Evolutionary conservation across 2,113 vertebrate species (phyloP).

Genomic region (Synodontis membranacea): DNA sequence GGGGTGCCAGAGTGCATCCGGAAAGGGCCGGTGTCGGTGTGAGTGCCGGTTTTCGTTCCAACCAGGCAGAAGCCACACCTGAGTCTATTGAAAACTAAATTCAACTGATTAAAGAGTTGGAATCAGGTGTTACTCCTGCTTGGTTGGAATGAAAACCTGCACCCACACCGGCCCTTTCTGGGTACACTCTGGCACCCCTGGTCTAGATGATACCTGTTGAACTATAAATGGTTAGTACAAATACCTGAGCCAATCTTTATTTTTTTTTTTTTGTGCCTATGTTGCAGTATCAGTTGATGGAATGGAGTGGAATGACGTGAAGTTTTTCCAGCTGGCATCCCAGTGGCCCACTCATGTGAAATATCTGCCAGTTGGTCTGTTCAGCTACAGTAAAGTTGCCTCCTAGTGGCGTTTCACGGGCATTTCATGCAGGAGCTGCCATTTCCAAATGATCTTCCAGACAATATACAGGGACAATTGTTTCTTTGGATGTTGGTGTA

Average conservation of each 20-base stretch:
- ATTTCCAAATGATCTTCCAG: constrained; percentile 12
- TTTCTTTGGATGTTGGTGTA: not conserved
- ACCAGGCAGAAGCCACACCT: too few species aligned
- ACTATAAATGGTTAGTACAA: not conserved
- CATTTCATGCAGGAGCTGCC: not conserved
- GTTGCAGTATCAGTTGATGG: constrained; percentile 76
- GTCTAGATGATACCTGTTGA: not conserved
- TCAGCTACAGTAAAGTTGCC: constrained; percentile 68
- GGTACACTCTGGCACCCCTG: too few species aligned
- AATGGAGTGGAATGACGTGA: constrained; percentile 79
- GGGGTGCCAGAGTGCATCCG: too few species aligned
- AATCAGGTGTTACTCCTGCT: too few species aligned
- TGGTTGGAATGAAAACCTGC: too few species aligned
- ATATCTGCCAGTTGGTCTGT: constrained; percentile 78
- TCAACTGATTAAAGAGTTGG: too few species aligned
- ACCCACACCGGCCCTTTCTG: too few species aligned
- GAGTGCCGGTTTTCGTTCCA: too few species aligned
- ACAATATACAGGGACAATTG: not conserved
- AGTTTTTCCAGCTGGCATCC: constrained; percentile 63
- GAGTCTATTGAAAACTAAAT: too few species aligned
- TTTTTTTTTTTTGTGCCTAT: not conserved
- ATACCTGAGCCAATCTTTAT: not conserved
- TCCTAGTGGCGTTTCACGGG: constrained; percentile 47
- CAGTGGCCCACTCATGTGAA: constrained; percentile 82
- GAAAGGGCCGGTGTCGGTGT: too few species aligned